A percentile compares a stretch with the other conserved stretches of the same genome.
These are phyloP conservation scores for Hydrozoanthus gracilis DNA, from an alignment of 92 coral and sea anemone species.

Conservation along the genomic window DNA sequence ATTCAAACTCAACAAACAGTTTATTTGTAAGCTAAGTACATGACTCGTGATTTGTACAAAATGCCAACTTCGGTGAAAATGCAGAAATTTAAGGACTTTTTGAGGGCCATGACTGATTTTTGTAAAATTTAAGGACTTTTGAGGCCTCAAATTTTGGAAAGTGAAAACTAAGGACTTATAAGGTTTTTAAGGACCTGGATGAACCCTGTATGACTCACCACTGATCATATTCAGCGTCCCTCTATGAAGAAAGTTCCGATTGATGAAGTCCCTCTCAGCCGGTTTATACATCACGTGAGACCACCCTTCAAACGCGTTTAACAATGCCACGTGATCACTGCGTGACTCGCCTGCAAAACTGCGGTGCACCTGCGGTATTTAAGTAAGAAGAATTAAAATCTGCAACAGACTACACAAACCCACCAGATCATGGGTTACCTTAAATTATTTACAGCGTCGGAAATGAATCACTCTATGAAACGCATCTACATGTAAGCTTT, in stretches of 20 bases:
- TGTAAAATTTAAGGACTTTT: too few relatives aligned
- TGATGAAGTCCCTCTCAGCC: conserved; percentile 68
- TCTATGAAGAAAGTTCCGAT: conserved; percentile 79
- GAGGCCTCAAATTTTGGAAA: too few relatives aligned
- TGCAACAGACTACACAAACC: not conserved
- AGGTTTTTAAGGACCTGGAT: too few relatives aligned
- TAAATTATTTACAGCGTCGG: not conserved
- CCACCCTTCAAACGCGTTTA: conserved; percentile 91
- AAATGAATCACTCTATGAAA: not conserved
- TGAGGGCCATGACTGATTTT: too few relatives aligned
- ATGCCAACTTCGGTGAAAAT: too few relatives aligned
- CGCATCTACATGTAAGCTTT: not conserved
- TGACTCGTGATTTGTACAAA: too few relatives aligned
- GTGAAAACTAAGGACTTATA: too few relatives aligned
- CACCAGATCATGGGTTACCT: not conserved
- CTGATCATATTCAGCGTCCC: conserved; percentile 88
- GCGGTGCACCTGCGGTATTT: conserved; percentile 64
- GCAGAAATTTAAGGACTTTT: too few relatives aligned
- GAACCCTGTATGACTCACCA: conserved; percentile 51
- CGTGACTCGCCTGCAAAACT: conserved; percentile 79
- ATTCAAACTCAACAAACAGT: too few relatives aligned
- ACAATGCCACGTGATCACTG: conserved; percentile 91
- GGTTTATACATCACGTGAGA: conserved; percentile 65
- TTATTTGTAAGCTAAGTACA: too few relatives aligned
- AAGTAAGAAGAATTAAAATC: not conserved